Evolutionary conservation across 1,140 invertebrate genomes (phyloP), one percentile per base, ranked within the genome.

Genomic region (Drosophila ohnishii): DNA sequence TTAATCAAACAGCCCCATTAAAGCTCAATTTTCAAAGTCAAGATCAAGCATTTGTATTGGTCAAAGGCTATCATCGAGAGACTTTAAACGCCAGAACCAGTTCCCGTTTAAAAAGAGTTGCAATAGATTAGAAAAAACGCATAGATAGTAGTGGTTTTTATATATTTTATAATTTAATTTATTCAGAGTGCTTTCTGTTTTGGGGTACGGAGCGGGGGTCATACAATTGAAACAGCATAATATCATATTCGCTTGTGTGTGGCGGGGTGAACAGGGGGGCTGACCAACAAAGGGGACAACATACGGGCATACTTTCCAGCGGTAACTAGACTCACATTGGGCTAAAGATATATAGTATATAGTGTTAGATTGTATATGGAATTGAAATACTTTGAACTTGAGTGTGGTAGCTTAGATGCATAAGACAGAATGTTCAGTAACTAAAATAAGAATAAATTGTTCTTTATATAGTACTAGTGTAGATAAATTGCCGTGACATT

Each of bases 101-200:
- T 40, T 59, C 19, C 25, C 55, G 0, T n/a, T 14, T 30, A 3
- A 34, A 34, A 44, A 34, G 16, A 56, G 32, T 35, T 53, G 32
- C 50, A 35, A 34, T 11, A 19, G 37, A 67, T 53, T 47, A 61
- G 30, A 10, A 16, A 64, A 48, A 53, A 70, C 19, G 28, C 55
- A 65, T 50, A n/a, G 8, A 10, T 45, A 37, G 51, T 53, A n/a
- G 44, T 48, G 22, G 11, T 42, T 64, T 61, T 71, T 55, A 34
- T 73, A 22, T 78, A 58, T 78, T 83, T 88, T 77, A 87, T 88
- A 88, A 88, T 80, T 88, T 88, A 88, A 55, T 88, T 88, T 88
- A 84, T 88, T 88, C 73, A 84, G 76, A 69, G 83, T 75, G 63
- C 73, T 62, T 64, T 80, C 45, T 55, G 51, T 14, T 51, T 66